Base-by-base conservation (phyloP, 2,888 invertebrate genomes). In the Tenthredo livida region DNA sequence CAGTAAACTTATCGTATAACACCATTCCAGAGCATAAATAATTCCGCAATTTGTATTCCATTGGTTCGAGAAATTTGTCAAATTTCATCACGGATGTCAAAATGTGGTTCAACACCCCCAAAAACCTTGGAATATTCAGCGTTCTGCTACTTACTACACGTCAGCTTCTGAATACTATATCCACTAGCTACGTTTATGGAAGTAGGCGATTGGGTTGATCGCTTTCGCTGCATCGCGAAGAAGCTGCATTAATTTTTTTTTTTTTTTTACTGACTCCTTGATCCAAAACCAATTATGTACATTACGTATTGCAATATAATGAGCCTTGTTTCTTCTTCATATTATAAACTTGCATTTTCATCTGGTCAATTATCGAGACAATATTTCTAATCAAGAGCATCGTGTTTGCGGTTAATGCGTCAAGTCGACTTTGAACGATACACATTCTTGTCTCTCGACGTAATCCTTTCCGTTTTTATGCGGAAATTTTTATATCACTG, bases 361-460 rank as follows among this genome's bases (percentile, higher is more conserved):
- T 33, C 33, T 29, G 67, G 33, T 33, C 33, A 33, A 67, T 33
- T 33, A 67, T 67, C 33, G 4, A 29, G 33, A 15, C 17, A 33
- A 67, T 67, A 67, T 33, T 67, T 15, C 0, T 12, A 67, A 29
- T 29, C 25, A 17, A 29, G 17, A 54, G 50, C 15, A n/a, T 25
- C 15, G 5, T 47, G 43, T 33, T 29, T 77, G 6, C 9, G 50
- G 9, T 54, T 29, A 54, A 54, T 33, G n/a, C n/a, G 33, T 33
- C 77, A 17, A 21, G 54, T 77, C 9, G 77, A 54, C 77, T 77
- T 77, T 77, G 77, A 15, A 29, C 50, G 29, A 9, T 54, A 33
- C 33, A 33, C 5, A 33, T 54, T 77, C 54, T 47, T 17, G n/a
- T n/a, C 33, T 25, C 7, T 47, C 15, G n/a, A 50, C 15, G n/a